Evolutionary conservation across 2,797 vertebrate genomes (phyloP).

Genomic region (Acipenser oxyrinchus): DNA sequence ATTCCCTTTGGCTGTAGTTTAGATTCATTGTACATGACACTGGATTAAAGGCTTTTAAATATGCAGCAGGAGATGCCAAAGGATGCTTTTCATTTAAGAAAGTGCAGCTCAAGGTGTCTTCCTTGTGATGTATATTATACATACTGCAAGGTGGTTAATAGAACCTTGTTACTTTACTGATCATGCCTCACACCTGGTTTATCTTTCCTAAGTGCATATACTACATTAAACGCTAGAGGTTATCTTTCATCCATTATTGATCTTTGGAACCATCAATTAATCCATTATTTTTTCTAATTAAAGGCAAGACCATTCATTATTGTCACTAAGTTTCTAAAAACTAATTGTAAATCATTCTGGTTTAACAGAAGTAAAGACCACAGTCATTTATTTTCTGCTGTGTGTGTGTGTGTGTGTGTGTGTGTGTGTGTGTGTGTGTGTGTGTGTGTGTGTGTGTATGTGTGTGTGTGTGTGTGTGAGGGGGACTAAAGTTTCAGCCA

Average conservation of each 20-base stretch:
- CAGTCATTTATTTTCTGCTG: background rate
- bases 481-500: too few species aligned
- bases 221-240: constrained; percentile 51
- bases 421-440: too few species aligned
- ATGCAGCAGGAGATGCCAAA: background rate
- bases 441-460: too few species aligned
- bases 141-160: too few species aligned
- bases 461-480: too few species aligned
- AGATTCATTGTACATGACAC: background rate
- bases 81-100: background rate
- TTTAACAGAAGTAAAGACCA: background rate
- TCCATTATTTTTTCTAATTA: constrained; percentile 62
- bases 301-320: constrained; percentile 60
- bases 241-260: constrained; percentile 63
- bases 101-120: too few species aligned
- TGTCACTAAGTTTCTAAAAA: background rate
- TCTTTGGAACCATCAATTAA: constrained; percentile 65
- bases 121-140: too few species aligned
- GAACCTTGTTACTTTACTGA: constrained; percentile 29
- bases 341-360: background rate
- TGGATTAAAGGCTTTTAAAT: background rate
- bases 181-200: constrained; percentile 28
- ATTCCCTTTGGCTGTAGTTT: background rate
- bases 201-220: constrained; percentile 35
- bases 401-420: too few species aligned